Percentiles rank a stretch among this genome's conserved stretches.
phyloP scores from a whole-genome alignment of 2,888 invertebrate genomes.

The Ditula angustiorana region DNA sequence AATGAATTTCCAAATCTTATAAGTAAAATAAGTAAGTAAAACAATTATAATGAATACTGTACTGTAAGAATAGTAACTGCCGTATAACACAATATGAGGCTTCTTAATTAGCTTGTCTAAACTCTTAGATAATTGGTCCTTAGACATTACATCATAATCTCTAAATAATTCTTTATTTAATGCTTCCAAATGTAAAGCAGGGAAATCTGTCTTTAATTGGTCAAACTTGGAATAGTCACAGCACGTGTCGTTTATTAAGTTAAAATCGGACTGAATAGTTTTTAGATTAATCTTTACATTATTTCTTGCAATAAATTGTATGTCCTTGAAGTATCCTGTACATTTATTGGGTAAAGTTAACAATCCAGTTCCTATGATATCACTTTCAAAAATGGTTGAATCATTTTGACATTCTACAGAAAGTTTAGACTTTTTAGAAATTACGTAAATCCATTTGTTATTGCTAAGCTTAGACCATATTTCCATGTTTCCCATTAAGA shows the following conservation, averaged over 20 bases:
- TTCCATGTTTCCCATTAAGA: too few species aligned
- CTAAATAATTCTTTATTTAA: not conserved
- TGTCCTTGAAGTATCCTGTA: not conserved
- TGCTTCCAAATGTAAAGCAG: not conserved
- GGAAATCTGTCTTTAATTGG: not conserved
- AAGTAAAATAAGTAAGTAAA: not conserved
- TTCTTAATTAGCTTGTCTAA: not conserved
- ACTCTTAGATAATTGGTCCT: not conserved
- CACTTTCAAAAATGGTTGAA: not conserved
- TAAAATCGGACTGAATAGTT: not conserved
- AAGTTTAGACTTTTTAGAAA: too few species aligned
- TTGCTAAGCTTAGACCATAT: too few species aligned
- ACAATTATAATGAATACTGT: not conserved
- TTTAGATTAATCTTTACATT: not conserved
- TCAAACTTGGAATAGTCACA: not conserved
- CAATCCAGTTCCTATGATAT: not conserved
- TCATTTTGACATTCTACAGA: not conserved
- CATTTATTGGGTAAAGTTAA: not conserved
- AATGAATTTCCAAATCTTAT: not conserved
- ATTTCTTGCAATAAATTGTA: not conserved
- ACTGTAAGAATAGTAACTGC: too few species aligned
- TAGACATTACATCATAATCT: not conserved
- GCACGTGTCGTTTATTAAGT: not conserved
- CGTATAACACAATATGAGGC: not conserved
- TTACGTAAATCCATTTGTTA: too few species aligned